A percentile compares a stretch with the other conserved stretches of the same genome.
Evolutionary conservation across 2,888 invertebrate genomes (phyloP).

Genomic region (Chrysina gloriosa): DNA sequence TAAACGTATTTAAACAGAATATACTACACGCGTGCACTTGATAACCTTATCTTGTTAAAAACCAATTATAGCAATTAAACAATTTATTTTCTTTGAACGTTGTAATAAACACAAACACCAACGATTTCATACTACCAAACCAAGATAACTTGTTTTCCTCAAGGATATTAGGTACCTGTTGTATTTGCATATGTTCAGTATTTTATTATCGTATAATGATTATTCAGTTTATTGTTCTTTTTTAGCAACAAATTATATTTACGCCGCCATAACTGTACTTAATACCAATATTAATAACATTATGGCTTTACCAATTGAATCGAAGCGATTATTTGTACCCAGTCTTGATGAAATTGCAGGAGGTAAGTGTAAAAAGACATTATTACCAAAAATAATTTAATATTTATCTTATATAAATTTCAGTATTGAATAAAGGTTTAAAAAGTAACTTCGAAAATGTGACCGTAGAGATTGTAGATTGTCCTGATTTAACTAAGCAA

Average conservation of each 20-base stretch:
- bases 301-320: conserved; percentile 29
- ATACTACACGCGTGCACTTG: neutral
- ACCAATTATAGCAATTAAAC: conserved; percentile 24
- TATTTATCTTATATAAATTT: conserved; percentile 48
- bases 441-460: conserved; percentile 77
- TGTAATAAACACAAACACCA: neutral
- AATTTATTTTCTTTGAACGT: conserved; percentile 10
- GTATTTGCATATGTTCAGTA: neutral
- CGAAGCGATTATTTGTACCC: conserved; percentile 27
- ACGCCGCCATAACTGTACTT: too few species aligned
- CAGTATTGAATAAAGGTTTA: conserved; percentile 80
- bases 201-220: neutral
- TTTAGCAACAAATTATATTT: too few species aligned
- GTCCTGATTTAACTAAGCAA: conserved; percentile 84
- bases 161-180: too few species aligned
- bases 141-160: too few species aligned
- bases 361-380: conserved; percentile 3
- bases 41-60: conserved; percentile 19
- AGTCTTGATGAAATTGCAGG: conserved; percentile 23
- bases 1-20: conserved; percentile 7
- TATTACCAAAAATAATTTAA: neutral
- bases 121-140: too few species aligned
- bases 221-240: conserved; percentile 1
- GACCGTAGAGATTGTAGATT: conserved; percentile 80
- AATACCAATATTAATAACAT: too few species aligned